Evolutionary conservation across 2,113 vertebrate genomes (phyloP), one percentile per base, ranked within the genome.

Genomic region (Pterocles gutturalis): DNA sequence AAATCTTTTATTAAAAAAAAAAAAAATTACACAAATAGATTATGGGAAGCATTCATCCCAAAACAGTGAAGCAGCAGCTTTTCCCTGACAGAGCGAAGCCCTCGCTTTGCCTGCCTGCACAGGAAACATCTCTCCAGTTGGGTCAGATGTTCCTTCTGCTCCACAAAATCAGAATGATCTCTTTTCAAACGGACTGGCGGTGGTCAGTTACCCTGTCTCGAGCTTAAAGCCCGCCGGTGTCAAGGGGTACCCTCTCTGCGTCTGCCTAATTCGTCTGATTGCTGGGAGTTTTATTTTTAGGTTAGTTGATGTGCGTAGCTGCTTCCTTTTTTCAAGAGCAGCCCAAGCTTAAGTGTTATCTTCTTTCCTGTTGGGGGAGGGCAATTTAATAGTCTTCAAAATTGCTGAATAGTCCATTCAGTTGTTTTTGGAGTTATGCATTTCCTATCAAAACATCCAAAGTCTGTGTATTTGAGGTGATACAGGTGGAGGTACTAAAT

Each of bases 71-170:
- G 22, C 71, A 51, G 78, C 2, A 38, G 22, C 10, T 84, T 81
- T 58, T 88, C 83, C 66, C 75, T 81, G 11, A 60, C 78, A n/a
- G 43, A 87, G 31, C 4, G 10, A n/a, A 67, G 75, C n/a, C 55
- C 78, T 89, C 34, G 87, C 80, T 67, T 51, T 79, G 34, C 76
- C 33, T 64, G 58, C 34, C 55, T 66, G 55, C 70, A 7, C 45
- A 57, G 65, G 96, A 83, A 85, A 49, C 90, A 33, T 83, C 75
- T 71, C 55, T 28, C 22, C 64, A 7, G 38, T 17, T 20, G 28
- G 83, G 86, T 83, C 89, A 92, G 81, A 86, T 87, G 34, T 1
- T 92, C 60, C 77, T 90, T 80, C 92, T 94, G 48, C 78, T 91
- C 65, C 86, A 45, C 54, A 28, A 94, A 83, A 91, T 17, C 83